Conservation (phyloP, 1,140 invertebrate genomes). For the Adoxophyes honmai region DNA sequence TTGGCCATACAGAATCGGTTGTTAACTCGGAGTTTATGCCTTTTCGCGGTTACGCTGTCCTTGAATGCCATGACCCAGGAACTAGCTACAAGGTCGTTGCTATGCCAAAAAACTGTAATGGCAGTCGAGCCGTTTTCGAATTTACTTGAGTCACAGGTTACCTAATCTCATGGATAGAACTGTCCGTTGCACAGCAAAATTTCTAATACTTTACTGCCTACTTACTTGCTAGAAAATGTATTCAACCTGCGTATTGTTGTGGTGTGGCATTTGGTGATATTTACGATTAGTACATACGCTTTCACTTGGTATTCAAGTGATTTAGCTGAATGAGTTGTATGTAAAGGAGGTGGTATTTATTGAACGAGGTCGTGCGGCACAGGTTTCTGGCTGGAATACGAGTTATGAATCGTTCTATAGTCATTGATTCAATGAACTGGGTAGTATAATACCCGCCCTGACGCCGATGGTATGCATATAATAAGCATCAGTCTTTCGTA, state of each 20-base stretch:
- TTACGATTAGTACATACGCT: slow-evolving; percentile 1
- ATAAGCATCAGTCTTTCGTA: too few species aligned
- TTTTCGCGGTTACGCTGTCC: neutral
- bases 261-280: slow-evolving; percentile 15
- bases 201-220: neutral
- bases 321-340: neutral
- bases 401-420: too few species aligned
- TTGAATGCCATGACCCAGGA: neutral
- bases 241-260: slow-evolving; percentile 14
- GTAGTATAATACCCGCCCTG: neutral
- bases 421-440: neutral
- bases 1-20: too few species aligned
- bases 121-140: slow-evolving; percentile 9
- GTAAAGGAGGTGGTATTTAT: neutral
- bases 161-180: neutral
- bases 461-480: neutral
- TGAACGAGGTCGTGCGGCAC: too few species aligned
- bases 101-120: neutral
- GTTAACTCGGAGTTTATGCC: neutral
- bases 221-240: slow-evolving; percentile 15
- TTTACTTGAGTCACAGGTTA: neutral
- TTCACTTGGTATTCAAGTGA: slow-evolving; percentile 16
- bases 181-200: neutral
- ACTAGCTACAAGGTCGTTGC: neutral
- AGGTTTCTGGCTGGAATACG: too few species aligned